These are phyloP conservation scores for Ophion slaviceki DNA, from an alignment of 2,888 invertebrate genomes.

Conservation along the genomic window DNA sequence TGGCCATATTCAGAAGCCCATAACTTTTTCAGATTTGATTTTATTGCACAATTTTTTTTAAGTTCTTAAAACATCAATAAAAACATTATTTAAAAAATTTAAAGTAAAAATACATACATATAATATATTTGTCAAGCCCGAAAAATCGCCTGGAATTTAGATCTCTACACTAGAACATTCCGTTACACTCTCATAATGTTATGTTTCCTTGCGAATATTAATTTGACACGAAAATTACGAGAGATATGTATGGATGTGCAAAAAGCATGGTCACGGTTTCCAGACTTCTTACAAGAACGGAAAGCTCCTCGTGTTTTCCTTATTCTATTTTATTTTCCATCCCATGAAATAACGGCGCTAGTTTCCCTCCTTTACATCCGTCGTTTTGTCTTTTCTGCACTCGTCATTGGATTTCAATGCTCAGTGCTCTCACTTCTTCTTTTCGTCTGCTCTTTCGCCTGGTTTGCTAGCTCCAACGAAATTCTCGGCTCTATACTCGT, in stretches of 20 bases:
- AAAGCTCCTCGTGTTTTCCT: constrained; percentile 47
- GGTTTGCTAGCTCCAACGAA: constrained; percentile 24
- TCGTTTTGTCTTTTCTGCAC: constrained; percentile 21
- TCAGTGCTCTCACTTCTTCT: constrained; percentile 15
- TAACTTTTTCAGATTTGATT: too few species aligned
- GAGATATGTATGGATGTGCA: constrained; percentile 18
- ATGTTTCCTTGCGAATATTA: constrained; percentile 51
- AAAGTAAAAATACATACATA: too few species aligned
- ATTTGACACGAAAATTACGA: constrained; percentile 54
- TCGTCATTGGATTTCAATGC: constrained; percentile 43
- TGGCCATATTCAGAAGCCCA: too few species aligned
- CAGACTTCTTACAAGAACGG: constrained; percentile 55
- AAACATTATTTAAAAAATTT: too few species aligned
- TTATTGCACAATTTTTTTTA: too few species aligned
- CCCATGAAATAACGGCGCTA: constrained; percentile 53
- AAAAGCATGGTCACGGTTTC: constrained; percentile 52
- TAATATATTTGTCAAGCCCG: too few species aligned
- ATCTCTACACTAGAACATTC: too few species aligned
- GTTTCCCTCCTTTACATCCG: constrained; percentile 31
- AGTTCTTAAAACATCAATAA: too few species aligned
- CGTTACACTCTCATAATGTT: not conserved
- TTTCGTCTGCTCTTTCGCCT: constrained; percentile 22
- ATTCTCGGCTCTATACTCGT: constrained; percentile 39
- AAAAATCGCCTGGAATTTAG: too few species aligned
- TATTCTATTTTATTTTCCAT: constrained; percentile 18